Conservation (phyloP, 2,797 vertebrate genomes). For the Steatocranus sp. region DNA sequence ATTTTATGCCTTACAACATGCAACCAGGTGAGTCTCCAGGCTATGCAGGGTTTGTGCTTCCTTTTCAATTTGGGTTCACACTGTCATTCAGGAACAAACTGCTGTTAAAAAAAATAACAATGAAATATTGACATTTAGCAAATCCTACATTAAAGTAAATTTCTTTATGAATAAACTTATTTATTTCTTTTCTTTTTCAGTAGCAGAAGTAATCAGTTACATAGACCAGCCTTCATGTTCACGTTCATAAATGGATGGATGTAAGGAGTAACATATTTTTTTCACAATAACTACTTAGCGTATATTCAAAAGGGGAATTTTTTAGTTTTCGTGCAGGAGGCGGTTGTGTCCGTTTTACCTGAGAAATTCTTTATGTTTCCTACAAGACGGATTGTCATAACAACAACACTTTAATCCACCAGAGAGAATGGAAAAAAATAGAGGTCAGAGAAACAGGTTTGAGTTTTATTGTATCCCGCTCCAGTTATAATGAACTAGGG, state of each 20-base stretch:
- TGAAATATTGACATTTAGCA: background rate
- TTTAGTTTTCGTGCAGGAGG: background rate
- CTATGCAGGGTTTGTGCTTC: background rate
- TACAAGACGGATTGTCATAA: background rate
- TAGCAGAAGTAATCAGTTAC: background rate
- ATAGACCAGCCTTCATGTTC: background rate
- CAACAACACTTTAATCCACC: background rate
- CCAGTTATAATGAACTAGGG: background rate
- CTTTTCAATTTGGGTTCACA: background rate
- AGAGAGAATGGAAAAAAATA: accelerated
- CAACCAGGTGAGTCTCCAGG: background rate
- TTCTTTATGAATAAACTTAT: background rate
- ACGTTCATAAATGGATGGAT: background rate
- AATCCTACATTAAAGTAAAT: background rate
- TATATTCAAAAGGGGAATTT: background rate
- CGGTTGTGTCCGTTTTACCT: background rate
- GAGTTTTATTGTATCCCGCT: background rate
- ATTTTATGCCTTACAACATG: background rate
- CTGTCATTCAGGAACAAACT: background rate
- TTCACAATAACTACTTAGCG: background rate
- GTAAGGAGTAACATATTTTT: background rate
- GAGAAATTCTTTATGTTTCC: background rate
- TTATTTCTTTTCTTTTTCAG: background rate
- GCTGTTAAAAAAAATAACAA: background rate
- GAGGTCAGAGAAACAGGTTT: background rate